These are phyloP conservation scores for rat (Rattus norvegicus) DNA, from an alignment of 2,113 vertebrate genomes.

Conservation along the genomic window DNA sequence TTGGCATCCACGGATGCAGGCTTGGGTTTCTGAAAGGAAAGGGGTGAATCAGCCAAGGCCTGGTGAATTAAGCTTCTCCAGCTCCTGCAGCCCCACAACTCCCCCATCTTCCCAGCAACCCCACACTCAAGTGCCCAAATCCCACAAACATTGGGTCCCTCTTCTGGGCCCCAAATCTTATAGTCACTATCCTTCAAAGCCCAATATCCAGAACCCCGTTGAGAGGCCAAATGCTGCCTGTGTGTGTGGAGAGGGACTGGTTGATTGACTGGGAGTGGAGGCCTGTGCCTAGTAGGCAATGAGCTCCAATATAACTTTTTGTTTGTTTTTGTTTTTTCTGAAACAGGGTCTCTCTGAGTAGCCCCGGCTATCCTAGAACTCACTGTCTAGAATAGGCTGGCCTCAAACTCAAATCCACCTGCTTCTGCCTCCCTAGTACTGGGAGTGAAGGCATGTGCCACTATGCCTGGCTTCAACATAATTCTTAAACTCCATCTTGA, in stretches of 20 bases:
- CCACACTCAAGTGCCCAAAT: too few relatives aligned
- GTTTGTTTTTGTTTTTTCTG: background rate
- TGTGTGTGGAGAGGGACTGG: background rate
- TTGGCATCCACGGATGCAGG: slow-evolving; percentile 92
- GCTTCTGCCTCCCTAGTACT: background rate
- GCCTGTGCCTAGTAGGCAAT: background rate
- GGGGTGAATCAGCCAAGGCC: background rate
- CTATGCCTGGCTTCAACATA: background rate
- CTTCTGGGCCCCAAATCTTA: background rate
- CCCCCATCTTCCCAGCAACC: background rate
- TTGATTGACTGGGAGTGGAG: background rate
- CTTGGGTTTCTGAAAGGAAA: slow-evolving; percentile 90
- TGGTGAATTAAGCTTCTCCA: too few relatives aligned
- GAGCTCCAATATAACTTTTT: background rate
- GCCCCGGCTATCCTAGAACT: background rate
- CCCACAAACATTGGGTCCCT: background rate
- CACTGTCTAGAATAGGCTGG: background rate
- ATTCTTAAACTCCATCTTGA: background rate
- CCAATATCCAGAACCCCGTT: rapidly evolving
- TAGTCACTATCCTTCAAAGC: background rate
- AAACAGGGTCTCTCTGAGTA: background rate
- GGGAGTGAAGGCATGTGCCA: background rate
- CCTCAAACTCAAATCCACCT: background rate
- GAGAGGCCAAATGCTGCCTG: background rate
- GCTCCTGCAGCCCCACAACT: background rate